Percentiles rank a stretch among this genome's conserved stretches.
These are phyloP conservation scores for Oncorhynchus keta DNA, from an alignment of 2,113 vertebrate genomes.

Conservation along the genomic window DNA sequence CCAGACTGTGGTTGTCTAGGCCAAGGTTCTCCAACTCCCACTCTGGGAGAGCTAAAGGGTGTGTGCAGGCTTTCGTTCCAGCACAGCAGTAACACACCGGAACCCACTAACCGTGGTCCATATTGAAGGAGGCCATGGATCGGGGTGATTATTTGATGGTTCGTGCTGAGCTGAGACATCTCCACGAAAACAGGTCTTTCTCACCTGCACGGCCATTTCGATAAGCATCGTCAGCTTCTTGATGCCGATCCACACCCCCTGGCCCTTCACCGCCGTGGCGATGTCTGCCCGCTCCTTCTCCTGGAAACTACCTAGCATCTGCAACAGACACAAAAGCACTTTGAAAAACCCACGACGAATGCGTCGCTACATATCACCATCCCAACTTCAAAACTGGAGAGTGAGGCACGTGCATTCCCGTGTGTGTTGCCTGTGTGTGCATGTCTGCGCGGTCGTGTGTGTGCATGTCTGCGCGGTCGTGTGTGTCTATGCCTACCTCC, in stretches of 20 bases:
- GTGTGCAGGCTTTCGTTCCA: too few species aligned
- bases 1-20: not conserved
- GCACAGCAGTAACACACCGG: too few species aligned
- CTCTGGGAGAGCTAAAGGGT: too few species aligned
- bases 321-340: not conserved
- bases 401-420: not conserved
- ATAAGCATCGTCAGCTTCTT: conserved; percentile 98
- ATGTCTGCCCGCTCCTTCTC: conserved; percentile 86
- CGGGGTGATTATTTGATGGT: not conserved
- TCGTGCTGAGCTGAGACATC: not conserved
- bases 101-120: too few species aligned
- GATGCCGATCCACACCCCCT: conserved; percentile 87
- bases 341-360: not conserved
- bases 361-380: not conserved
- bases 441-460: not conserved
- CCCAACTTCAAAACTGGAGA: not conserved
- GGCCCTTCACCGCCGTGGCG: conserved; percentile 81
- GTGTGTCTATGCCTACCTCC: conserved; percentile 66
- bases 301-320: conserved; percentile 93
- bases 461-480: not conserved
- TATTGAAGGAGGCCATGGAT: not conserved
- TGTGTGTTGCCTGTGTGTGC: not conserved
- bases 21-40: not conserved
- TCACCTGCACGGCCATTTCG: conserved; percentile 94
- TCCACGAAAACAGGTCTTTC: conserved; percentile 15